A percentile compares a stretch with the other conserved stretches of the same genome.
These are phyloP conservation scores for Rhopalosiphum maidis DNA, from an alignment of 1,140 invertebrate species.

Conservation along the genomic window DNA sequence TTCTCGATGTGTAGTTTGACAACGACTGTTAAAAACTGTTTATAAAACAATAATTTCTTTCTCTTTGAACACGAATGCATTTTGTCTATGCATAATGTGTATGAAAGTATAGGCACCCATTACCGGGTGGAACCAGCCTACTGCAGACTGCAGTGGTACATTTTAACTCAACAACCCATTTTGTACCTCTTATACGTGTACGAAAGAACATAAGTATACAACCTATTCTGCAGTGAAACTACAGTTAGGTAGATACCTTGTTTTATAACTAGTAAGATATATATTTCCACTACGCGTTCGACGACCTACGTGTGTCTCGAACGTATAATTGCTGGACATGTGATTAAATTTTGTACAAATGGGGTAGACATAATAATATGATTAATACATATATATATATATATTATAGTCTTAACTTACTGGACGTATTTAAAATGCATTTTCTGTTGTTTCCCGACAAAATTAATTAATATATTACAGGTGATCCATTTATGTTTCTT, in stretches of 20 bases:
- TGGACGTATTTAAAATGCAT: background rate
- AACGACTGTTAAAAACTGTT: background rate
- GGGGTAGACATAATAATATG: background rate
- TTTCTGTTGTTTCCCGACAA: background rate
- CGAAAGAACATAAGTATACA: background rate
- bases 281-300: background rate
- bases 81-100: background rate
- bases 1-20: background rate
- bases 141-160: background rate
- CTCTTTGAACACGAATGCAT: background rate
- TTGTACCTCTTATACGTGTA: background rate
- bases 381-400: background rate
- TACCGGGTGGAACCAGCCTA: no score
- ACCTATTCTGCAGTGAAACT: background rate
- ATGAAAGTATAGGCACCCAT: background rate
- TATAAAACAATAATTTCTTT: background rate
- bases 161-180: slow-evolving; percentile 36
- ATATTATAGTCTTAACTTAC: background rate
- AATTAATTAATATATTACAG: background rate
- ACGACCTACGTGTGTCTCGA: background rate
- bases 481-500: background rate
- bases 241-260: slow-evolving; percentile 1
- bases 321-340: background rate
- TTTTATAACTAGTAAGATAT: slow-evolving; percentile 1
- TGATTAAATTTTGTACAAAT: background rate